Conservation (phyloP, 2,113 vertebrate genomes). For the Thinocorus orbignyianus region DNA sequence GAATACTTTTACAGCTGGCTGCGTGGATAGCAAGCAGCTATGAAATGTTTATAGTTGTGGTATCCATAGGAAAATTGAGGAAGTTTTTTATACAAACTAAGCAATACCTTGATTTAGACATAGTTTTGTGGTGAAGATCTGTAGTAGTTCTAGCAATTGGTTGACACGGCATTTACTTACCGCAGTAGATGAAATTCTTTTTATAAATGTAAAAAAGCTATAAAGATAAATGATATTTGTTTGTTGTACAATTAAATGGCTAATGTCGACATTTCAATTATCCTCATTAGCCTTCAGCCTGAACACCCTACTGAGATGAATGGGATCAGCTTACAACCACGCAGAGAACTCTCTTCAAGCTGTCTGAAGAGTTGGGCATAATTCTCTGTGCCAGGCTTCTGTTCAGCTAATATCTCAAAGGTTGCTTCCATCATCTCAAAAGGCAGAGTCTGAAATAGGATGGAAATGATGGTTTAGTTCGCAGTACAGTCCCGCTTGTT, state of each 20-base stretch:
- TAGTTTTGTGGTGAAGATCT: not conserved
- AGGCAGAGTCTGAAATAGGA: not conserved
- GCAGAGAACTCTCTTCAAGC: not conserved
- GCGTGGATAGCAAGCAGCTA: not conserved
- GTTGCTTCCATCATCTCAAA: not conserved
- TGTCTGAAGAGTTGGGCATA: not conserved
- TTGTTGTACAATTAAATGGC: constrained; percentile 24
- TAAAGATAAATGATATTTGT: not conserved
- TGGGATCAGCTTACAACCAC: not conserved
- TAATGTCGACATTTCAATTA: constrained; percentile 21
- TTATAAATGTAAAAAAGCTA: not conserved
- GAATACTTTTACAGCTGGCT: not conserved
- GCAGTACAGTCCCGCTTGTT: not conserved
- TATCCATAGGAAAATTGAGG: not conserved
- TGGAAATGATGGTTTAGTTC: not conserved
- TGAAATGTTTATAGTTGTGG: not conserved
- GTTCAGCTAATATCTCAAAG: not conserved
- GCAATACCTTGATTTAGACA: not conserved
- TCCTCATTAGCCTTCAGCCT: not conserved
- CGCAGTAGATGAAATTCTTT: not conserved
- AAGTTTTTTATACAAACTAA: not conserved
- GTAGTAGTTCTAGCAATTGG: not conserved
- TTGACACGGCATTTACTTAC: not conserved
- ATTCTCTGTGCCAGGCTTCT: not conserved
- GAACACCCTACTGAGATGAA: not conserved